These are phyloP conservation scores for Chymomyza costata DNA, from an alignment of 1,140 invertebrate species.

Conservation along the genomic window DNA sequence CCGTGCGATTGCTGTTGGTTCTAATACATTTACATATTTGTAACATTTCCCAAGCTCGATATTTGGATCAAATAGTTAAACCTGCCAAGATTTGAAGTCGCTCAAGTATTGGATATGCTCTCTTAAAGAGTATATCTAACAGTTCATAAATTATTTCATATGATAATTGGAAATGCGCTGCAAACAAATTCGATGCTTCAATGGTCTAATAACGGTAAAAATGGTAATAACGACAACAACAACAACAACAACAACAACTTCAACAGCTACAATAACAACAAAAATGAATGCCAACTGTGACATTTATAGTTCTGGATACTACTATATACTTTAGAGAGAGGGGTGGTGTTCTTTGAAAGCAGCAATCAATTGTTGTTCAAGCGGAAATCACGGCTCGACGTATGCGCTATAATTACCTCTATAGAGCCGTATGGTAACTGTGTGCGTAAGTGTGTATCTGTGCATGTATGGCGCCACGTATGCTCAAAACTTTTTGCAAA, in stretches of 20 bases:
- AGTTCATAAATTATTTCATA: constrained; percentile 62
- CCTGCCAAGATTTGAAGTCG: too few species aligned
- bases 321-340: too few species aligned
- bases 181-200: constrained; percentile 3
- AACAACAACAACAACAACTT: constrained; percentile 31
- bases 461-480: constrained; percentile 1
- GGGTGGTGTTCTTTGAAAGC: too few species aligned
- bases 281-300: constrained; percentile 23
- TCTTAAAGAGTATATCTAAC: too few species aligned
- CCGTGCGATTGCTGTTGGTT: too few species aligned
- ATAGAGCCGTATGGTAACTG: constrained; percentile 21
- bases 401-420: constrained; percentile 59
- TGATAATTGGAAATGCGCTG: constrained; percentile 58
- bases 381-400: constrained; percentile 56
- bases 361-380: constrained; percentile 65
- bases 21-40: too few species aligned
- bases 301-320: constrained; percentile 25
- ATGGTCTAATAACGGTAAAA: too few species aligned
- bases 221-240: constrained; percentile 9
- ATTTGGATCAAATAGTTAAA: too few species aligned
- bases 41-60: too few species aligned
- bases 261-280: constrained; percentile 15
- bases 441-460: constrained; percentile 7
- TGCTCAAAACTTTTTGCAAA: constrained; percentile 33
- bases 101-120: too few species aligned